These are phyloP conservation scores for Magallana angulata DNA, from an alignment of 1,140 invertebrate genomes.

Conservation along the genomic window DNA sequence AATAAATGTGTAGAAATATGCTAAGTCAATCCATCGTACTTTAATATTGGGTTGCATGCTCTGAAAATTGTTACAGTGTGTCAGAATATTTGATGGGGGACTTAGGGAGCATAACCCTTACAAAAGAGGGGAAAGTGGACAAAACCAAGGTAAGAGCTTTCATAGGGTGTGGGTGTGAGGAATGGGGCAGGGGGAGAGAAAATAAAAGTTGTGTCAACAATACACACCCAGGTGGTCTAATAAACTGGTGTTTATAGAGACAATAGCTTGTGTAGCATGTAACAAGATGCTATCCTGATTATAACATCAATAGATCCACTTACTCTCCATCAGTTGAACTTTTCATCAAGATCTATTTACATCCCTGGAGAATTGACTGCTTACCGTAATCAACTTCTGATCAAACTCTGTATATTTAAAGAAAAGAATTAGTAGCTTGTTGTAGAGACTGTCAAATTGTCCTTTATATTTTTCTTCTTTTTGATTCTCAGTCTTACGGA, in stretches of 20 bases:
- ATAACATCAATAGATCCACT: neutral
- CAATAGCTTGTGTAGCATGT: no score
- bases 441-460: no score
- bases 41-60: neutral
- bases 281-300: neutral
- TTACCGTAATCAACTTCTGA: neutral
- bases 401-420: neutral
- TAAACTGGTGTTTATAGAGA: no score
- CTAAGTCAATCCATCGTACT: neutral
- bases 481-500: neutral
- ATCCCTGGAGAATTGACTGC: neutral
- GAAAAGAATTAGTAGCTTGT: no score
- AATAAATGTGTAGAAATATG: neutral
- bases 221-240: no score
- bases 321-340: neutral
- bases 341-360: neutral
- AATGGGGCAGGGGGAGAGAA: no score
- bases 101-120: constrained; percentile 74
- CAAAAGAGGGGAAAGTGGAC: constrained; percentile 62
- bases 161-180: no score
- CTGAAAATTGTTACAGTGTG: constrained; percentile 77
- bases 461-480: neutral
- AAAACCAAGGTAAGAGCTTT: constrained; percentile 72
- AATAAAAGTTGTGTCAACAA: no score
- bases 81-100: constrained; percentile 83